Evolutionary conservation across 2,888 invertebrate genomes (phyloP), one percentile per base, ranked within the genome.

Genomic region (Deroplatys truncata): DNA sequence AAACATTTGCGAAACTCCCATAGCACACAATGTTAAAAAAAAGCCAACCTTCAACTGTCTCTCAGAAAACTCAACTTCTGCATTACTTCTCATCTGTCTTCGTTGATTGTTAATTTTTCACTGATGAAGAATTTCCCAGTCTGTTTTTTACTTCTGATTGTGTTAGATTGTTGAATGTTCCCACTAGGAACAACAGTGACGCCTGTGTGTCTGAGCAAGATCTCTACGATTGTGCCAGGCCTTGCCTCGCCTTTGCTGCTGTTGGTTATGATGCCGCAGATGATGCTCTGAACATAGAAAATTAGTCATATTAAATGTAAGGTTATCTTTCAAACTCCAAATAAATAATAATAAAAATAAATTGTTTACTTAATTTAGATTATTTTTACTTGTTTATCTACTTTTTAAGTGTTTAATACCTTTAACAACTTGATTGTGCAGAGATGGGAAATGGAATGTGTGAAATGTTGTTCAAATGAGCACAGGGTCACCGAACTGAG

Each of bases 121-220:
- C 56, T 72, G 16, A 20, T 72, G 56, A 4, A 72, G 56, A 20
- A 72, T 16, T 72, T 72, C 56, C 56, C 56, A 72, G 56, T 72
- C 56, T 56, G 56, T 72, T 16, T 20, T 72, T 72, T 72, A 43
- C 43, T 43, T 43, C 43, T 43, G 43, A 43, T 43, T 13, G 5
- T 72, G 7, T 25, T 15, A 72, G 16, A 25, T 72, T 72, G 56
- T 20, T 7, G 20, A 25, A 4, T 72, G 20, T 72, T 43, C 49
- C 9, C 85, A 35, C 87, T 87, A 87, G n/a, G 87, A 87, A 35
- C 87, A 87, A 29, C 87, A 87, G 28, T 83, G 87, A n/a, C 87
- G 25, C 72, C 87, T 87, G 83, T 83, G 87, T 31, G 31, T 87
- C 28, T 83, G 56, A 28, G 87, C 25, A 35, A 31, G 31, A 20